A percentile compares a stretch with the other conserved stretches of the same genome.
Conservation (phyloP, 2,888 invertebrate species). For the Hypomecis atomaria region DNA sequence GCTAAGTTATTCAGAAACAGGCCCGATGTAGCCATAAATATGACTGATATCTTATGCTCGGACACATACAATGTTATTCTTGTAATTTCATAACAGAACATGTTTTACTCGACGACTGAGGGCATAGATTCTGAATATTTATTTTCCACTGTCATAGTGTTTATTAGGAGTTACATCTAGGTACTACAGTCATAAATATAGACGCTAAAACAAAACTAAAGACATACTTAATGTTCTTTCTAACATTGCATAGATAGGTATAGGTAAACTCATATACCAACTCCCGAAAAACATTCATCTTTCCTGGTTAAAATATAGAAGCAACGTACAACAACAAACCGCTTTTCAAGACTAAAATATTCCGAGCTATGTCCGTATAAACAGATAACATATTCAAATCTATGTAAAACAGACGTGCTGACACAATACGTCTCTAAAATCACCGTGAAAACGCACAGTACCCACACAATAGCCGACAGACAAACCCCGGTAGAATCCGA, state of each 20-base stretch:
- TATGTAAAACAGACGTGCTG: constrained; percentile 28
- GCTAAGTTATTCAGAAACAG: constrained; percentile 67
- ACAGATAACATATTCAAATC: constrained; percentile 28
- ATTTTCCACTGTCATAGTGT: too few species aligned
- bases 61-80: constrained; percentile 2
- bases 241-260: too few species aligned
- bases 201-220: too few species aligned
- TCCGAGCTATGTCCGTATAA: background rate
- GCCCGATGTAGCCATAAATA: constrained; percentile 54
- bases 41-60: constrained; percentile 39
- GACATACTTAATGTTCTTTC: too few species aligned
- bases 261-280: too few species aligned
- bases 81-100: too few species aligned
- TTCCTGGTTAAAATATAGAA: background rate
- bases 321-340: background rate
- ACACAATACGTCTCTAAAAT: constrained; percentile 39
- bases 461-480: constrained; percentile 33
- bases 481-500: constrained; percentile 45
- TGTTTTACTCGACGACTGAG: too few species aligned
- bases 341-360: constrained; percentile 1
- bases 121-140: too few species aligned
- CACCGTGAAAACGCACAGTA: constrained; percentile 40
- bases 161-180: too few species aligned
- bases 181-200: too few species aligned
- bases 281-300: too few species aligned